Evolutionary conservation across 2,888 invertebrate species (phyloP).

Genomic region (Loripinus fragilis): DNA sequence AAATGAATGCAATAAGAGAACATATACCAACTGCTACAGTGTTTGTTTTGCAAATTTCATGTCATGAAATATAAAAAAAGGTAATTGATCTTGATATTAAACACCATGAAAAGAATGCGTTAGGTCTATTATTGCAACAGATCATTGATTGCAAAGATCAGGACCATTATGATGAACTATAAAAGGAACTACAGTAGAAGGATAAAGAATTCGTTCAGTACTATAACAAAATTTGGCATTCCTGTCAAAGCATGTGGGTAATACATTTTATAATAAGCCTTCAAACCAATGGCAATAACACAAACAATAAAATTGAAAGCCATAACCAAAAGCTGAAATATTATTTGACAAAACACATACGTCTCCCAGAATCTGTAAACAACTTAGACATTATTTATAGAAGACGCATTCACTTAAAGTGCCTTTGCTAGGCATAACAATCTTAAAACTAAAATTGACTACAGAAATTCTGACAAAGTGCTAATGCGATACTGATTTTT

Average conservation of each 20-base stretch:
- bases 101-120: neutral
- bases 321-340: neutral
- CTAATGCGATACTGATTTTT: neutral
- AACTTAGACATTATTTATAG: neutral
- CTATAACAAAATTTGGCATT: neutral
- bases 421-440: neutral
- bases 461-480: neutral
- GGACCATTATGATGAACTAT: neutral
- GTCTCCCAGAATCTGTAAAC: neutral
- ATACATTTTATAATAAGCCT: neutral
- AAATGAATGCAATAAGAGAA: slow-evolving; percentile 12
- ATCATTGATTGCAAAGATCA: neutral
- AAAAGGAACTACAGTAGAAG: neutral
- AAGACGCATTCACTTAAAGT: neutral
- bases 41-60: slow-evolving; percentile 12
- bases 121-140: neutral
- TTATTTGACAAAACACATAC: neutral
- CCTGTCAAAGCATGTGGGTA: neutral
- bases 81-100: slow-evolving; percentile 1
- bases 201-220: neutral
- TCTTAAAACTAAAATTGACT: neutral
- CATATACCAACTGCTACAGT: neutral
- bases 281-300: neutral
- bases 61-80: slow-evolving; percentile 5
- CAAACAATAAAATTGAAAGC: slow-evolving; percentile 2